phyloP scores from a whole-genome alignment of 2,888 invertebrate genomes.

The Chrysina gloriosa region DNA sequence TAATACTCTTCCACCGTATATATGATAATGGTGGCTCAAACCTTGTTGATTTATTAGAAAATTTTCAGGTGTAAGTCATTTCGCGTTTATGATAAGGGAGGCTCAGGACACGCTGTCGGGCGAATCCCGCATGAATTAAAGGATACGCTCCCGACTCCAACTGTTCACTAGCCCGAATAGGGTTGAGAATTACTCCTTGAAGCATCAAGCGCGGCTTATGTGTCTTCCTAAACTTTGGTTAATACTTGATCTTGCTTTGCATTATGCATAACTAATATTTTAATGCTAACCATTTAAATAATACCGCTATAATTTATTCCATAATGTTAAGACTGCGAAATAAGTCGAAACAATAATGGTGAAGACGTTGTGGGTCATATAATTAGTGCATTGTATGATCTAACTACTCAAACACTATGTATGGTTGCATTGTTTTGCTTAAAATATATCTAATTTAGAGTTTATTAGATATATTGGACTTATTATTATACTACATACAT shows the following conservation, averaged over 20 bases:
- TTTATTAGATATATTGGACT: no score
- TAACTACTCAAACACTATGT: no score
- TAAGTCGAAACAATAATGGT: constrained; percentile 14
- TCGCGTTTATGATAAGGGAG: constrained; percentile 49
- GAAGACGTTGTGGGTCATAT: background rate
- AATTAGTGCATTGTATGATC: no score
- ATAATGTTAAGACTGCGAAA: constrained; percentile 28
- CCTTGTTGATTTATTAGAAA: constrained; percentile 34
- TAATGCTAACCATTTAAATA: constrained; percentile 63
- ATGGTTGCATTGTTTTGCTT: no score
- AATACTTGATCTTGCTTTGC: constrained; percentile 59
- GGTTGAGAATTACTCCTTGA: constrained; percentile 55
- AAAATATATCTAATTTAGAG: no score
- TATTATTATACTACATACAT: no score
- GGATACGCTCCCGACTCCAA: constrained; percentile 52
- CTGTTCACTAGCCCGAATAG: constrained; percentile 49
- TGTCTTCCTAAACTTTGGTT: constrained; percentile 55
- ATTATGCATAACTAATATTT: constrained; percentile 63
- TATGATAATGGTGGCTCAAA: constrained; percentile 25
- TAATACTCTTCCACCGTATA: constrained; percentile 2
- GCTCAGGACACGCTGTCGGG: constrained; percentile 46
- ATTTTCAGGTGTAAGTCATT: constrained; percentile 43
- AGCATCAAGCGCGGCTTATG: constrained; percentile 54
- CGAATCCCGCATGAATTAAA: constrained; percentile 54
- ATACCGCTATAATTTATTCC: constrained; percentile 46